A percentile compares a stretch with the other conserved stretches of the same genome.
Conservation (phyloP, 2,797 vertebrate genomes). For the Pangasius macronema region DNA sequence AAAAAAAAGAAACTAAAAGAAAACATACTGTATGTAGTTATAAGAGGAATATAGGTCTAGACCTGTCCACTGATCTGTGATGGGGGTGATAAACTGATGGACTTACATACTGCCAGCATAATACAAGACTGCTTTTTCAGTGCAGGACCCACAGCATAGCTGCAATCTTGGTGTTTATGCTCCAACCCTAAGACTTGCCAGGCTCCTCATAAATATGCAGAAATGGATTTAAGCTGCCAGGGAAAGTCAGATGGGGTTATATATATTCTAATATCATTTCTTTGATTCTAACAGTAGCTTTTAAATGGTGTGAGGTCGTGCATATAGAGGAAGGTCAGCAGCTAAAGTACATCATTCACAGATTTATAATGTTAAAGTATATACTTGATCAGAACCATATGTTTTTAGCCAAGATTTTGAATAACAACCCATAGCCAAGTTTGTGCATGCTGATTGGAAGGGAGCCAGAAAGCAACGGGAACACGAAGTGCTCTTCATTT, state of each 20-base stretch:
- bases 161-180: conserved; percentile 17
- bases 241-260: neutral
- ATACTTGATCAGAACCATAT: conserved; percentile 2
- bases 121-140: conserved; percentile 14
- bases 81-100: neutral
- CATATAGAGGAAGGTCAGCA: conserved; percentile 26
- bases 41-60: neutral
- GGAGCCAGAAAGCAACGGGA: neutral
- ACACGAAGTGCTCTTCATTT: neutral
- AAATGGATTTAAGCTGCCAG: conserved; percentile 55
- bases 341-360: neutral
- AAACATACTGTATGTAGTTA: neutral
- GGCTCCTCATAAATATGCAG: conserved; percentile 50
- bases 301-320: conserved; percentile 63
- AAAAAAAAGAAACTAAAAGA: neutral
- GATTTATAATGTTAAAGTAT: conserved; percentile 7
- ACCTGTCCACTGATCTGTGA: neutral
- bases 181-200: conserved; percentile 25
- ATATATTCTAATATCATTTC: neutral
- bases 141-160: conserved; percentile 42
- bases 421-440: neutral
- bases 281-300: neutral
- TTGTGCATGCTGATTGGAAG: neutral
- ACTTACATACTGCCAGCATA: conserved; percentile 28
- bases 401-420: neutral